Evolutionary conservation across 2,113 vertebrate species (phyloP).

Genomic region (Zeus faber): DNA sequence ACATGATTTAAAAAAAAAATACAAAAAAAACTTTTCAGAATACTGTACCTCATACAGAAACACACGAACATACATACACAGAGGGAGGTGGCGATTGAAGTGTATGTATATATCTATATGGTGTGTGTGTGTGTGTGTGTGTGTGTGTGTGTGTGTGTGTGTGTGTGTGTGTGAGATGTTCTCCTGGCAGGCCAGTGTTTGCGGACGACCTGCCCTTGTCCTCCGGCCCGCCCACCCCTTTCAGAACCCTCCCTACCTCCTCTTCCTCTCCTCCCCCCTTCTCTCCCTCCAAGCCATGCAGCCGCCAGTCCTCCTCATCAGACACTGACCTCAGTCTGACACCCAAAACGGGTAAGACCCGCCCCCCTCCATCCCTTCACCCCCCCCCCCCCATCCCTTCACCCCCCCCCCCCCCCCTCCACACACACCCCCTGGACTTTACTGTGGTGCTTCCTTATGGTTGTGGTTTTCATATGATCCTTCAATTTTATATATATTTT

Average conservation of each 20-base stretch:
- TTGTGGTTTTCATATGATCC: slow-evolving; percentile 13
- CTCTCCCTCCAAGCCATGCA: slow-evolving; percentile 99
- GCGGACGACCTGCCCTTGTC: slow-evolving; percentile 95
- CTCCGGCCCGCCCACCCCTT: slow-evolving; percentile 98
- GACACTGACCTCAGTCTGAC: slow-evolving; percentile 99
- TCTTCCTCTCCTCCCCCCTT: slow-evolving; percentile 99
- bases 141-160: slow-evolving; percentile 16
- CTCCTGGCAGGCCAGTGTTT: slow-evolving; percentile 97
- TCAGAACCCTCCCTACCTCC: slow-evolving; percentile 98
- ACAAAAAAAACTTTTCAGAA: no score
- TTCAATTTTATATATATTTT: slow-evolving; percentile 10
- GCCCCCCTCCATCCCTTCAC: slow-evolving; percentile 20
- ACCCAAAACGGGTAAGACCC: slow-evolving; percentile 98
- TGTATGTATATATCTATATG: slow-evolving; percentile 2
- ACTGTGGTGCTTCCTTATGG: slow-evolving; percentile 53
- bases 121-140: neutral
- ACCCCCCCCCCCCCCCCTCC: slow-evolving; percentile 15
- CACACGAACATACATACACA: slow-evolving; percentile 39
- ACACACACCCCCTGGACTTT: slow-evolving; percentile 18
- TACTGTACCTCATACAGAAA: slow-evolving; percentile 14
- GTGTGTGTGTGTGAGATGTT: slow-evolving; percentile 77
- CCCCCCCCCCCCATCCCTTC: neutral
- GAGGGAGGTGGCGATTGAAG: slow-evolving; percentile 45
- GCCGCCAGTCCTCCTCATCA: slow-evolving; percentile 99
- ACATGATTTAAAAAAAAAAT: no score